phyloP scores from a whole-genome alignment of 1,140 invertebrate genomes.

The Eciton burchellii region DNA sequence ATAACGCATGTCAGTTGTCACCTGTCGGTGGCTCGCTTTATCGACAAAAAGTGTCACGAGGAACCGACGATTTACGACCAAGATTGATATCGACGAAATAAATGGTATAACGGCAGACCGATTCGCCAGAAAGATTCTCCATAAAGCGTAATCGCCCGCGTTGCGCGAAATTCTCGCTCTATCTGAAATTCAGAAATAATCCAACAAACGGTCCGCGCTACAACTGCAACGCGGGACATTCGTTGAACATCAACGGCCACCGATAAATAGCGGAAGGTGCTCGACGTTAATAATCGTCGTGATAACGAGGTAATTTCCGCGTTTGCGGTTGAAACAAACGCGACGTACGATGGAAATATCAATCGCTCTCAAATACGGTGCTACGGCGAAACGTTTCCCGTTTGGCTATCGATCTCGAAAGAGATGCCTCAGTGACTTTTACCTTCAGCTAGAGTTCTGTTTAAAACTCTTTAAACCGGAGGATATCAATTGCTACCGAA shows the following conservation, averaged over 20 bases:
- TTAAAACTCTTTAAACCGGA: neutral
- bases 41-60: conserved; percentile 62
- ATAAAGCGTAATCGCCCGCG: conserved; percentile 31
- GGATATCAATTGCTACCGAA: neutral
- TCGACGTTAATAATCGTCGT: neutral
- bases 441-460: neutral
- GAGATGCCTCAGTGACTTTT: neutral
- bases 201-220: neutral
- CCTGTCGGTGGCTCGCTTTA: conserved; percentile 50
- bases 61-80: conserved; percentile 57
- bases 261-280: neutral
- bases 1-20: conserved; percentile 61
- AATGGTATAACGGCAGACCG: conserved; percentile 61
- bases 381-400: neutral
- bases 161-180: conserved; percentile 28
- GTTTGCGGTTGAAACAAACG: neutral
- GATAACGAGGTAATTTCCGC: conserved; percentile 19
- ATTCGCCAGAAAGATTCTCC: conserved; percentile 56
- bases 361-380: neutral
- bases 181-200: conserved; percentile 13
- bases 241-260: neutral
- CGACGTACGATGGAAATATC: neutral
- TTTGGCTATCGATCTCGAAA: neutral
- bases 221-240: neutral
- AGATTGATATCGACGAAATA: conserved; percentile 53